phyloP scores from a whole-genome alignment of 2,888 invertebrate genomes.

The Griposia aprilina region DNA sequence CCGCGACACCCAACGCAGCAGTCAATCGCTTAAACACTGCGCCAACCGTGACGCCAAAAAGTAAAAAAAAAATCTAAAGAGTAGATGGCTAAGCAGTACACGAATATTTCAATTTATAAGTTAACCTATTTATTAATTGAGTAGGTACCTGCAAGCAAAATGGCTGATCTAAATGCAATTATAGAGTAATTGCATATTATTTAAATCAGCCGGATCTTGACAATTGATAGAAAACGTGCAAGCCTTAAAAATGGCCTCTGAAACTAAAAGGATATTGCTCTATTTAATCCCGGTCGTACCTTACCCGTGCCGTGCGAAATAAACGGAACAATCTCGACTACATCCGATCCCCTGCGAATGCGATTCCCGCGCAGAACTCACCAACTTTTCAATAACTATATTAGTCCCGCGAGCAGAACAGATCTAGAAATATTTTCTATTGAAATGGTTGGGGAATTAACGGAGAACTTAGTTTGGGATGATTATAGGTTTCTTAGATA shows the following conservation, averaged over 20 bases:
- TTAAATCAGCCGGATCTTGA: not conserved
- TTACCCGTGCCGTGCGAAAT: conserved; percentile 29
- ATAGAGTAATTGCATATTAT: too few species aligned
- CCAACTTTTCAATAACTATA: conserved; percentile 59
- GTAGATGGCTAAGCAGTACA: not conserved
- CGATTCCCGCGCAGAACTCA: conserved; percentile 42
- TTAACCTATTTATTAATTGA: not conserved
- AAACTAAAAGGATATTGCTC: not conserved
- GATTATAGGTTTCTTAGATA: not conserved
- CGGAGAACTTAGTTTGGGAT: not conserved
- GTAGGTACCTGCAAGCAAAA: not conserved
- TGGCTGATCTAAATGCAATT: not conserved
- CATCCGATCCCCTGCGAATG: conserved; percentile 27
- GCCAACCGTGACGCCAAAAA: too few species aligned
- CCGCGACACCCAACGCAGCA: too few species aligned
- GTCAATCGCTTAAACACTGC: too few species aligned
- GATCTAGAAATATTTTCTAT: conserved; percentile 41
- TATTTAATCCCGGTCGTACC: conserved; percentile 15
- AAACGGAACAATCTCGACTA: conserved; percentile 34
- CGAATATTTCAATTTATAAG: not conserved
- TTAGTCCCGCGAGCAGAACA: conserved; percentile 35
- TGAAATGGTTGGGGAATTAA: conserved; percentile 19
- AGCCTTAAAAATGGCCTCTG: not conserved
- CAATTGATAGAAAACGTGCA: not conserved
- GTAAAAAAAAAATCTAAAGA: too few species aligned